Evolutionary conservation across 2,888 invertebrate species (phyloP), one percentile per base, ranked within the genome.

Genomic region (Caenorhabditis sp.): DNA sequence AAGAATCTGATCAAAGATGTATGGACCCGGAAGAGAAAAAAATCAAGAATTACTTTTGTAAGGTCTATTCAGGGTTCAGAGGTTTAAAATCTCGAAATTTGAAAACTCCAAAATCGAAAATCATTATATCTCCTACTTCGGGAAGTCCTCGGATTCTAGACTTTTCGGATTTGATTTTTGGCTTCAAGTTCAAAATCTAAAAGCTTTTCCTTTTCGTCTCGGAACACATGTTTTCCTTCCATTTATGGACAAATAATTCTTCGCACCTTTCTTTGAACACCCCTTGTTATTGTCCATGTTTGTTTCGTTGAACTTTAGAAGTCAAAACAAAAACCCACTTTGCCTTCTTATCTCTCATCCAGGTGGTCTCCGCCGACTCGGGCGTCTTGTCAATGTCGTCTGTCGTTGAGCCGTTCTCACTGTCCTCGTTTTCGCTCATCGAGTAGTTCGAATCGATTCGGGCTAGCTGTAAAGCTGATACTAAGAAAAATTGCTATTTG

Each of bases 331-430:
- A 44, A 44, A 74, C 79, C 41, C 51, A 85, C 85, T 80, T 86
- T 31, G 85, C 86, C 19, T 75, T 59, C 49, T 80, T 79, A 35
- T 83, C 84, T 31, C 81, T 81, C 69, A 86, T 85, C 86, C 86
- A 86, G 12, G 82, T 59, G 10, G 75, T 85, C 56, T 85, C 85
- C 4, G 84, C 85, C 44, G 82, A 79, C n/a, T 84, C 79, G 47
- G 76, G 64, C 47, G 74, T 68, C 49, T 79, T 83, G 59, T 83
- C 74, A 24, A 69, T 56, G 12, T 56, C 63, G 24, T 35, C 76
- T 2, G 28, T 63, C 47, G 72, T 73, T 66, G 76, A 76, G 16
- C 68, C 82, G 31, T 64, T 59, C 22, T 82, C 82, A 24, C 72
- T 82, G 58, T 76, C 64, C 24, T 64, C 64, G 24, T 76, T 66